A percentile compares a stretch with the other conserved stretches of the same genome.
phyloP scores from a whole-genome alignment of 2,113 vertebrate species.

The Aythya baeri region DNA sequence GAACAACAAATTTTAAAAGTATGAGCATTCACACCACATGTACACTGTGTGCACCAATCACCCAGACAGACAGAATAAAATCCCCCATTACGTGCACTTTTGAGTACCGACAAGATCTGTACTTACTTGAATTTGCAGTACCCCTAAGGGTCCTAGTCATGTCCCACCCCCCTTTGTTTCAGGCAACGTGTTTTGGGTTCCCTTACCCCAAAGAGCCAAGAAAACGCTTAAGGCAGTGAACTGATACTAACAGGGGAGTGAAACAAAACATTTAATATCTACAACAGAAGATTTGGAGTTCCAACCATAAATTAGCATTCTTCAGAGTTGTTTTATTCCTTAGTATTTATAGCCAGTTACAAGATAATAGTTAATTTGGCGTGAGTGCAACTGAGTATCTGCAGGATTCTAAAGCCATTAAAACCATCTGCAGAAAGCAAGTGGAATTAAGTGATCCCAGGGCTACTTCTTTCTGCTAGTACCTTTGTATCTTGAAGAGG shows the following conservation, averaged over 20 bases:
- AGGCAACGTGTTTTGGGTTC: not conserved
- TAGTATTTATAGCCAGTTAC: constrained; percentile 29
- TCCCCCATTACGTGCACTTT: not conserved
- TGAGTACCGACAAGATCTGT: not conserved
- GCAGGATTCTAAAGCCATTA: constrained; percentile 7
- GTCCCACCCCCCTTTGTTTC: not conserved
- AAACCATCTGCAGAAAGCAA: constrained; percentile 16
- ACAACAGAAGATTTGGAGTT: not conserved
- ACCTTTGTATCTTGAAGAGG: not conserved
- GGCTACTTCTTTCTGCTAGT: not conserved
- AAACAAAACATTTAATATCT: not conserved
- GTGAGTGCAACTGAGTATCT: not conserved
- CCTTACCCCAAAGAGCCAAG: not conserved
- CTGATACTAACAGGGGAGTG: not conserved
- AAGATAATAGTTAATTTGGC: not conserved
- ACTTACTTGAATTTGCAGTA: not conserved
- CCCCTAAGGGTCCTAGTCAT: fast-evolving
- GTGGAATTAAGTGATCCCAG: not conserved
- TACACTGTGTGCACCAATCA: not conserved
- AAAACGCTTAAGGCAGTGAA: not conserved
- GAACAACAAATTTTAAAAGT: not conserved
- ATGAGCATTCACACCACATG: not conserved
- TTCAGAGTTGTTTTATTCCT: not conserved
- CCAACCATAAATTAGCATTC: not conserved
- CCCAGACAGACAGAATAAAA: not conserved